Conservation (phyloP, 2,797 vertebrate genomes). For the Podarcis siculus region DNA sequence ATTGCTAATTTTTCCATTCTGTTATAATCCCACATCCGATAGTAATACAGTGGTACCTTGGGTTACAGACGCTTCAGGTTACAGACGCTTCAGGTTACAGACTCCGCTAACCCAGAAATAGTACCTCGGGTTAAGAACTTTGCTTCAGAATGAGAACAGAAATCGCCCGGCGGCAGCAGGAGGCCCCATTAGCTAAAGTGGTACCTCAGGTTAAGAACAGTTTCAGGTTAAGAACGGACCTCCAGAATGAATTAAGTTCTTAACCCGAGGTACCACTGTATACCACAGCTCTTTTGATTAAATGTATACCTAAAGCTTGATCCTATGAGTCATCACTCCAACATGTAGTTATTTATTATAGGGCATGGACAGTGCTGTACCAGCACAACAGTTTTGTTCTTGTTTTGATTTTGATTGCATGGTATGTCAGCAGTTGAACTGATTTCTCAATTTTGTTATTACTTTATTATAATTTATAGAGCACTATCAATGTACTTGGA, state of each 20-base stretch:
- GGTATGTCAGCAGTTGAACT: constrained; percentile 8
- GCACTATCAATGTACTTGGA: background rate
- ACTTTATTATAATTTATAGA: background rate
- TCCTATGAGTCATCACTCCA: background rate
- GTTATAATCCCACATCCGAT: background rate
- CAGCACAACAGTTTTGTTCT: constrained; percentile 13
- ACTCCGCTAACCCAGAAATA: no score
- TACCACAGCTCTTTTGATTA: background rate
- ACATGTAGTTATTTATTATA: background rate
- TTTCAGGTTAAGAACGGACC: no score
- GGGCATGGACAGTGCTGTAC: background rate
- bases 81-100: no score
- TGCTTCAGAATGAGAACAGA: no score
- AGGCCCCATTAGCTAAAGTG: no score
- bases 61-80: no score
- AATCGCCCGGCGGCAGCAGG: no score
- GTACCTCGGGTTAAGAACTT: no score
- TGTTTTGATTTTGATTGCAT: constrained; percentile 34
- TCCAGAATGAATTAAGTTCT: no score
- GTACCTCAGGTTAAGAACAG: no score
- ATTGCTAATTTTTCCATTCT: constrained; percentile 2
- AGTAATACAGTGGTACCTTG: background rate
- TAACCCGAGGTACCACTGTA: no score
- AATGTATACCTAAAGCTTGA: background rate
- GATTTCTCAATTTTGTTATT: constrained; percentile 15